phyloP scores from a whole-genome alignment of 37 sponge, comb jelly and placozoan genomes.

The Dysidea cf. avara region DNA sequence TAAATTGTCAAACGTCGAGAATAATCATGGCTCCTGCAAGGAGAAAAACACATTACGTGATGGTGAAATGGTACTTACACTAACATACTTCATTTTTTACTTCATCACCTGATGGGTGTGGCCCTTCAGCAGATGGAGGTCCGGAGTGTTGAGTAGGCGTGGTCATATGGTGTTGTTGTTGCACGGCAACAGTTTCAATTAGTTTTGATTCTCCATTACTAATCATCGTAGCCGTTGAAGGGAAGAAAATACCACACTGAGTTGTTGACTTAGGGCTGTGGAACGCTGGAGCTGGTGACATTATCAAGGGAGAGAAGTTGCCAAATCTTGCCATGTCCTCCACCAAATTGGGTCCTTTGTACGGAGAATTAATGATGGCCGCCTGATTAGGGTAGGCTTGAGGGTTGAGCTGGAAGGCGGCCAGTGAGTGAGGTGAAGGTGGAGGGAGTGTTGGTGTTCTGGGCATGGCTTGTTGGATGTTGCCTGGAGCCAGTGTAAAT shows the following conservation, averaged over 20 bases:
- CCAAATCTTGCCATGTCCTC: conserved; percentile 50
- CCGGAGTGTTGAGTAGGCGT: no score
- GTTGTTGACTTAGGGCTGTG: conserved; percentile 36
- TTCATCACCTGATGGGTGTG: no score
- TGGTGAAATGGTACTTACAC: no score
- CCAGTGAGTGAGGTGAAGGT: conserved; percentile 81
- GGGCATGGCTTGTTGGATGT: conserved; percentile 59
- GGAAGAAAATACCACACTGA: conserved; percentile 52
- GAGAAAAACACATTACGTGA: no score
- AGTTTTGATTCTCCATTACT: conserved; percentile 63
- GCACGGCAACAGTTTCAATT: no score
- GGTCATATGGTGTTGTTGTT: no score
- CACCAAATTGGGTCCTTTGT: conserved; percentile 29
- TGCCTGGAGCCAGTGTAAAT: conserved; percentile 45
- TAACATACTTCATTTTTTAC: no score
- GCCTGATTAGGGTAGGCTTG: conserved; percentile 51
- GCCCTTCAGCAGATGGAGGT: no score
- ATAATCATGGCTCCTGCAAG: no score
- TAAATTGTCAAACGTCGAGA: no score
- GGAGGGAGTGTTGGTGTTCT: conserved; percentile 89
- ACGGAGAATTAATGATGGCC: conserved; percentile 49
- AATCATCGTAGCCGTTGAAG: conserved; percentile 60
- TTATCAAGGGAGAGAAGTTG: conserved; percentile 55
- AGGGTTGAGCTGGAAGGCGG: conserved; percentile 48
- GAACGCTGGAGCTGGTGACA: conserved; percentile 40